Base-by-base conservation (phyloP, 2,797 vertebrate genomes). In the Rhynchonycteris naso region DNA sequence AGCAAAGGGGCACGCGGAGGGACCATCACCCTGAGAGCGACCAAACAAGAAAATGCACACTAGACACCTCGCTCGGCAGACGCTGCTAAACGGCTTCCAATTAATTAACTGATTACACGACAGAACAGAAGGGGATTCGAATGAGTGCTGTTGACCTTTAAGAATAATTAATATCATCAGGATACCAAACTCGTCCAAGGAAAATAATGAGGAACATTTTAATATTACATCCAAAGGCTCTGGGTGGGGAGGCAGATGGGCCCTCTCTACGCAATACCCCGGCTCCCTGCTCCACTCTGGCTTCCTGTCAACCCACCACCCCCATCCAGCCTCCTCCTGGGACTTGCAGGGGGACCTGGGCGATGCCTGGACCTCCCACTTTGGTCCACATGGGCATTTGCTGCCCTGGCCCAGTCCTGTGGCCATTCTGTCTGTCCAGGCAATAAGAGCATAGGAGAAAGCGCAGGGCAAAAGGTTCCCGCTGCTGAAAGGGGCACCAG, bases 91-190 rank as follows among this genome's bases (percentile, higher is more conserved):
- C 96, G 97, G 97, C 97, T 98, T 98, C 98, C 98, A 98, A 98
- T 98, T 99, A 98, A 98, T 98, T 98, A 98, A 98, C 98, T 98
- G 98, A 98, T 98, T 98, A 98, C 97, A 98, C 94, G 98, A 98
- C 98, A 98, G 98, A 98, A 98, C 98, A 99, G 98, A 98, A 98
- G 98, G 98, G 97, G 98, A 98, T 98, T 98, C 97, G 94, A 98
- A 97, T 98, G 98, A 98, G 98, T 35, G 97, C 97, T 98, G 97
- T 98, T 99, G 98, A 98, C 98, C 98, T 98, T 98, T 98, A 98
- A 98, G 98, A 98, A 98, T 98, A 98, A 98, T 98, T 98, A 98
- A 98, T 98, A 98, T 98, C 98, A 98, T 98, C 98, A 98, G 98
- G 97, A 98, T 98, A 96, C 92, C 97, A 98, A 98, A 98, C 98